Base-by-base conservation (phyloP, 2,888 invertebrate genomes). In the Drosophila helvetica region DNA sequence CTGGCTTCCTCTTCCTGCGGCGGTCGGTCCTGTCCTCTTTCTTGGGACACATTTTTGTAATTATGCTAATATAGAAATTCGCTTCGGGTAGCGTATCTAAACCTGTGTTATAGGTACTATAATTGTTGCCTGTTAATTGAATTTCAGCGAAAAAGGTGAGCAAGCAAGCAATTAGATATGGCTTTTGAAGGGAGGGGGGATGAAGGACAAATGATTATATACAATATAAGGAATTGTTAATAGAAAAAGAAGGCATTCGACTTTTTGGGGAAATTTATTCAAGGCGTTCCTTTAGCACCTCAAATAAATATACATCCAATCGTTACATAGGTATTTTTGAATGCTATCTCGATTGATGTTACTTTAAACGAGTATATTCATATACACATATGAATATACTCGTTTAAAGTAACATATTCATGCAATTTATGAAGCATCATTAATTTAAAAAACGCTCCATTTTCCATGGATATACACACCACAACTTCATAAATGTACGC, bases 81-180 rank as follows among this genome's bases (percentile, higher is more conserved):
- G 33, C 19, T 58, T 19, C 17, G 46, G 50, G 58, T 46, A 71
- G 86, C 83, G 75, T 82, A 74, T 86, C 84, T 73, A 63, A 76
- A 76, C 42, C 52, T 69, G 58, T 74, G 59, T 74, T 79, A 69
- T 54, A 33, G 33, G 12, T 33, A 7, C 38, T n/a, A 57, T 78
- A 82, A 82, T 80, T 82, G 66, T 63, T 56, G 71, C 70, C 53
- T 82, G 77, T 75, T 82, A 82, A 82, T 82, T 82, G 82, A 85
- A 82, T 85, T 80, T 78, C 62, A 25, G 57, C 57, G 64, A 68
- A 68, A 66, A 62, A 59, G 48, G 58, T 64, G 69, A 33, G 55
- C 62, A 60, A 54, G 38, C 45, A 43, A 63, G 50, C 63, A 74
- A 80, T 80, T 83, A 74, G 9, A 25, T 38, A 47, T 50, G 63